These are phyloP conservation scores for Pseudocheirus occidentalis DNA, from an alignment of 2,797 vertebrate genomes.

Conservation along the genomic window DNA sequence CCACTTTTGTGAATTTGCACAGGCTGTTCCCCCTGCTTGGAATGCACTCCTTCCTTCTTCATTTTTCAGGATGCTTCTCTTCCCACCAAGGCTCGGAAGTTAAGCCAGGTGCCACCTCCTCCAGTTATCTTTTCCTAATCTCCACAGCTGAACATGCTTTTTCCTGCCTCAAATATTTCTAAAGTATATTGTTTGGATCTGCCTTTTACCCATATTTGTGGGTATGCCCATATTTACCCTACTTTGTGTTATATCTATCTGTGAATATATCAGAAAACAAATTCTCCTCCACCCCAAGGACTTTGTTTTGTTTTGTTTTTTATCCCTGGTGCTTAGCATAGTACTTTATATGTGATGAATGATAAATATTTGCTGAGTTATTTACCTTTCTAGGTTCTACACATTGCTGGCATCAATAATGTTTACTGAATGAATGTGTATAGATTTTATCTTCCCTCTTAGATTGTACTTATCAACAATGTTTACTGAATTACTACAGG, in stretches of 20 bases:
- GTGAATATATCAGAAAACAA: background rate
- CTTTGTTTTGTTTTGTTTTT: background rate
- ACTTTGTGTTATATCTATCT: background rate
- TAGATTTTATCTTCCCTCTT: background rate
- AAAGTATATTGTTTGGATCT: background rate
- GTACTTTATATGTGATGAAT: background rate
- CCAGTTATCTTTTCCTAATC: background rate
- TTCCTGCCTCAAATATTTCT: background rate
- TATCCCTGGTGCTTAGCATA: background rate
- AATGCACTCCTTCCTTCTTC: background rate
- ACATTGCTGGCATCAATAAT: background rate
- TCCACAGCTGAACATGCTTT: background rate
- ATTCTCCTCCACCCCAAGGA: background rate
- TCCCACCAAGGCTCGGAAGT: background rate
- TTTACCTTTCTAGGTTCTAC: background rate
- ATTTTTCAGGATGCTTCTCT: background rate
- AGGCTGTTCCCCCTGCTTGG: background rate
- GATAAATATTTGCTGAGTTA: background rate
- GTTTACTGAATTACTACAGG: background rate
- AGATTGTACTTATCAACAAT: background rate
- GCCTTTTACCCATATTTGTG: background rate
- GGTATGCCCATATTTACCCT: no score
- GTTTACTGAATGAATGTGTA: background rate
- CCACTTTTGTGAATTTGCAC: background rate
- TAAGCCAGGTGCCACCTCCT: background rate